These are phyloP conservation scores for Clupea harengus DNA, from an alignment of 2,113 vertebrate species.

Conservation along the genomic window DNA sequence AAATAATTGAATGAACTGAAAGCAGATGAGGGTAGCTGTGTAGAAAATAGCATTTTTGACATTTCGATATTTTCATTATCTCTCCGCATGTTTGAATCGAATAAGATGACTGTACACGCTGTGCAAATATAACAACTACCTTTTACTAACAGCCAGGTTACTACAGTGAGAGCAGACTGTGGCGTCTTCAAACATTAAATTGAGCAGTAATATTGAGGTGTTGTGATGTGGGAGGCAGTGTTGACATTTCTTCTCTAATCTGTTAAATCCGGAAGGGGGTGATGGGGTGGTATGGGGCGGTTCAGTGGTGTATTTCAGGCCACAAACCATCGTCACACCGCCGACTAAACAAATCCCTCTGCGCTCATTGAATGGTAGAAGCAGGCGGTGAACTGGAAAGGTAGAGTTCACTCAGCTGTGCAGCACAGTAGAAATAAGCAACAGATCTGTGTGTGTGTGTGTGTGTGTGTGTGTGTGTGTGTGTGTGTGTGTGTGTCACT, in stretches of 20 bases:
- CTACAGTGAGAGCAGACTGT: not conserved
- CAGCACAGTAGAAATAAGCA: not conserved
- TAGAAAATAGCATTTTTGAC: not conserved
- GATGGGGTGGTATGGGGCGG: not conserved
- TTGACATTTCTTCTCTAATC: constrained; percentile 32
- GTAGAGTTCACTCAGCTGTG: constrained; percentile 14
- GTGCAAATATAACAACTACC: not conserved
- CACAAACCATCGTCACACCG: not conserved
- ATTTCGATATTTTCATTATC: not conserved
- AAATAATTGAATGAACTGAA: not conserved
- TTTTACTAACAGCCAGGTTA: not conserved
- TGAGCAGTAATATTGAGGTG: not conserved
- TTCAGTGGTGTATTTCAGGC: constrained; percentile 28
- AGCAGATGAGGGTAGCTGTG: not conserved
- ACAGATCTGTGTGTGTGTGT: not conserved
- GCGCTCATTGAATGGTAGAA: not conserved
- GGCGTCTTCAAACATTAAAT: not conserved
- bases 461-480: not conserved
- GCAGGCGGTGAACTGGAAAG: constrained; percentile 1
- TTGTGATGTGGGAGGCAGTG: not conserved
- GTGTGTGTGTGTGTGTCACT: not conserved
- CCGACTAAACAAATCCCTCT: not conserved
- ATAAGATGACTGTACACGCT: not conserved
- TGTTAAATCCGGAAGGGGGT: constrained; percentile 22
- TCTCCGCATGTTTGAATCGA: not conserved